Evolutionary conservation across 2,113 vertebrate genomes (phyloP).

Genomic region (Acanthochromis polyacanthus): DNA sequence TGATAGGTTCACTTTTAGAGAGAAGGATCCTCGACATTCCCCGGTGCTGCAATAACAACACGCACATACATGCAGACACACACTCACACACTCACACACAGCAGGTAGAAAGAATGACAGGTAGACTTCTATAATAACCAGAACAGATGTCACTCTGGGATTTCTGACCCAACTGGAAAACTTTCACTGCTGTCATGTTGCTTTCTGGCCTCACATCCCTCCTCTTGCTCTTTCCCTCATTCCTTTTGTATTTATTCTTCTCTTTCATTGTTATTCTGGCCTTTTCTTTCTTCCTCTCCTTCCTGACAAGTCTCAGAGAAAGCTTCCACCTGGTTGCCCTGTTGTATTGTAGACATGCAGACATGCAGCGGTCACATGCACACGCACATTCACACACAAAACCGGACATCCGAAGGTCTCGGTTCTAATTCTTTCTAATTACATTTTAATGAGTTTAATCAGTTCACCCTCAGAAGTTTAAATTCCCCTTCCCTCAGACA

Average conservation of each 20-base stretch:
- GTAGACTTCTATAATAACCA: slow-evolving; percentile 62
- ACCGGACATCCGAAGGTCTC: slow-evolving; percentile 45
- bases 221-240: slow-evolving; percentile 13
- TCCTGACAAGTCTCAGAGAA: slow-evolving; percentile 26
- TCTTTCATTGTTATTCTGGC: slow-evolving; percentile 21
- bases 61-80: slow-evolving; percentile 6
- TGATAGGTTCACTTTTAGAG: slow-evolving; percentile 56
- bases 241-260: slow-evolving; percentile 24
- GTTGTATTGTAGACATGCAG: neutral
- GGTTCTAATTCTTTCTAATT: slow-evolving; percentile 82
- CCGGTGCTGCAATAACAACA: slow-evolving; percentile 27
- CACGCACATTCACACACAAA: slow-evolving; percentile 11
- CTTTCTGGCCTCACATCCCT: slow-evolving; percentile 35
- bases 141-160: slow-evolving; percentile 63
- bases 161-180: slow-evolving; percentile 53
- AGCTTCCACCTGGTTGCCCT: slow-evolving; percentile 53
- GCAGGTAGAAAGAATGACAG: slow-evolving; percentile 37
- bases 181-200: slow-evolving; percentile 50
- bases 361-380: slow-evolving; percentile 3
- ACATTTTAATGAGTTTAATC: slow-evolving; percentile 86
- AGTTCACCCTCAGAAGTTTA: slow-evolving; percentile 59
- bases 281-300: slow-evolving; percentile 27
- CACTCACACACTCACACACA: slow-evolving; percentile 7
- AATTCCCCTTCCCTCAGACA: neutral
- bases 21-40: slow-evolving; percentile 63